These are phyloP conservation scores for Drosophila neocordata DNA, from an alignment of 1,140 invertebrate genomes.

Conservation along the genomic window DNA sequence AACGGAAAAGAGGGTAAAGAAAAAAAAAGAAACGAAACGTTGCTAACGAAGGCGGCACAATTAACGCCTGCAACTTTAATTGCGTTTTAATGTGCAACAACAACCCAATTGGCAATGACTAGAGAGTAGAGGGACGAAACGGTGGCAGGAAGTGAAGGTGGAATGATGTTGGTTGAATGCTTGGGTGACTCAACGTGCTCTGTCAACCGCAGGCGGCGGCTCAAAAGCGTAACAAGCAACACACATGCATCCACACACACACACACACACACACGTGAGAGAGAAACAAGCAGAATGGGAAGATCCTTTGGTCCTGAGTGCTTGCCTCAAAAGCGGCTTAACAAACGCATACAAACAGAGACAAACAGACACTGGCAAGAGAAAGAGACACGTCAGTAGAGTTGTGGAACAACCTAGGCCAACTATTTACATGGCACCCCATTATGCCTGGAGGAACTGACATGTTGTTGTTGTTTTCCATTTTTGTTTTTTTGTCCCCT, in stretches of 20 bases:
- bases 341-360: conserved; percentile 39
- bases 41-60: conserved; percentile 48
- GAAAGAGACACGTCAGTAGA: background rate
- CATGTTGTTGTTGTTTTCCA: conserved; percentile 28
- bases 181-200: conserved; percentile 50
- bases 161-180: conserved; percentile 5
- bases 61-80: conserved; percentile 76
- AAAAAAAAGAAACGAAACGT: background rate
- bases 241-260: conserved; percentile 17
- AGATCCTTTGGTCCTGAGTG: conserved; percentile 51
- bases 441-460: conserved; percentile 48
- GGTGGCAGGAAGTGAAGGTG: background rate
- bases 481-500: conserved; percentile 37
- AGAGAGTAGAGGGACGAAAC: background rate
- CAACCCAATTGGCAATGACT: conserved; percentile 25
- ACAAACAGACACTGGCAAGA: conserved; percentile 14
- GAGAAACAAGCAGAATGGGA: background rate
- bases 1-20: too few relatives aligned
- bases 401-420: conserved; percentile 42
- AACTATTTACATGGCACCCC: conserved; percentile 73
- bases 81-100: conserved; percentile 70
- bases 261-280: conserved; percentile 32
- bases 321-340: conserved; percentile 73
- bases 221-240: conserved; percentile 72
- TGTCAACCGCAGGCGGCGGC: conserved; percentile 73